A percentile compares a stretch with the other conserved stretches of the same genome.
Evolutionary conservation across 2,888 invertebrate genomes (phyloP).

Genomic region (Odontocerum albicorne): DNA sequence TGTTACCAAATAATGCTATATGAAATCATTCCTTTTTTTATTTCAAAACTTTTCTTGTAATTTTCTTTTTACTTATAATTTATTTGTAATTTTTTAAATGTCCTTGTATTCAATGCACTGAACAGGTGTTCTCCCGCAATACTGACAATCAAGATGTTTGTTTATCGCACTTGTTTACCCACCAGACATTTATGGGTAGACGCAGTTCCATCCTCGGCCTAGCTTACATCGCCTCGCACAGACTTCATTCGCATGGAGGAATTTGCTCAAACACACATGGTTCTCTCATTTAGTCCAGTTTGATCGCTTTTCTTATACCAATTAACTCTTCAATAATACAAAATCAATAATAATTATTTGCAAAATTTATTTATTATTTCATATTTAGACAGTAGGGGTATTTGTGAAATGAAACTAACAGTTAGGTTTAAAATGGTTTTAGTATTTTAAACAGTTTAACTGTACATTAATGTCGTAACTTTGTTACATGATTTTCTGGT

Average conservation of each 20-base stretch:
- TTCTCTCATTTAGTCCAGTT: slow-evolving; percentile 20
- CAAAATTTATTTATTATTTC: too few relatives aligned
- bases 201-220: slow-evolving; percentile 52
- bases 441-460: too few relatives aligned
- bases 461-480: too few relatives aligned
- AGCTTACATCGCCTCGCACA: slow-evolving; percentile 55
- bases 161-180: slow-evolving; percentile 56
- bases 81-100: too few relatives aligned
- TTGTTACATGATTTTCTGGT: too few relatives aligned
- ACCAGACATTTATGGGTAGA: slow-evolving; percentile 53
- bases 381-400: too few relatives aligned
- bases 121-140: slow-evolving; percentile 51
- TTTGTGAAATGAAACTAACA: too few relatives aligned
- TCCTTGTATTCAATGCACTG: slow-evolving; percentile 3
- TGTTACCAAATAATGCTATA: too few relatives aligned
- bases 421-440: too few relatives aligned
- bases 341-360: too few relatives aligned
- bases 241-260: slow-evolving; percentile 51
- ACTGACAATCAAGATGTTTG: slow-evolving; percentile 46
- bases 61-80: not conserved
- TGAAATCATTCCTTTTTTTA: slow-evolving; percentile 8
- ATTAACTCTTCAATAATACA: not conserved
- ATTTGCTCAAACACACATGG: slow-evolving; percentile 54
- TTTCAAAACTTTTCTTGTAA: not conserved
- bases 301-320: slow-evolving; percentile 1